phyloP scores from a whole-genome alignment of 2,797 vertebrate species.

The Schizopygopsis pylzovi region DNA sequence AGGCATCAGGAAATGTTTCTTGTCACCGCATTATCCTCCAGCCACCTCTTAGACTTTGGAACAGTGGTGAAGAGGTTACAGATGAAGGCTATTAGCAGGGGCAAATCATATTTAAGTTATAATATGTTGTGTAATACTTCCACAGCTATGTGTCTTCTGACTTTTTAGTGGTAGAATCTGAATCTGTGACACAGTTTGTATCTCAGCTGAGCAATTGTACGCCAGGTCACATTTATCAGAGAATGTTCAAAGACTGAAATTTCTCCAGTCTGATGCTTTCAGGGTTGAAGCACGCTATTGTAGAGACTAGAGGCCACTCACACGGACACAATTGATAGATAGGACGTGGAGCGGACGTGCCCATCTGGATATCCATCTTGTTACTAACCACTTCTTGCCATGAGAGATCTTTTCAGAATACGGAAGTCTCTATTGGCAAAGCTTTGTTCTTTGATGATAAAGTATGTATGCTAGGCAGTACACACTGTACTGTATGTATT shows the following conservation, averaged over 20 bases:
- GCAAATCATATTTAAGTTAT: slow-evolving; percentile 1
- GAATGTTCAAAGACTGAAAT: slow-evolving; percentile 13
- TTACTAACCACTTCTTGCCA: neutral
- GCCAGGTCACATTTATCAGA: slow-evolving; percentile 29
- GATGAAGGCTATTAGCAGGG: neutral
- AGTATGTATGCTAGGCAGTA: neutral
- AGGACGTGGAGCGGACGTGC: neutral
- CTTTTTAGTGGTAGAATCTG: slow-evolving; percentile 12
- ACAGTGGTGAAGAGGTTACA: slow-evolving; percentile 37
- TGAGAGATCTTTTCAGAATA: slow-evolving; percentile 20
- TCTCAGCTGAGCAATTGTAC: neutral
- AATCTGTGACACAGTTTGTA: slow-evolving; percentile 12
- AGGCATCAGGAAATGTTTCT: slow-evolving; percentile 59
- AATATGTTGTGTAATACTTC: neutral
- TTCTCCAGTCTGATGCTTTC: slow-evolving; percentile 35
- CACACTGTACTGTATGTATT: neutral
- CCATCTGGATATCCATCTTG: slow-evolving; percentile 36
- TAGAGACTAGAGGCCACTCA: slow-evolving; percentile 11
- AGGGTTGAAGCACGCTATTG: slow-evolving; percentile 27
- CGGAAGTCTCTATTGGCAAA: neutral
- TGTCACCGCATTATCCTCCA: slow-evolving; percentile 58
- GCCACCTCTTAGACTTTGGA: slow-evolving; percentile 39
- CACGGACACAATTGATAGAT: slow-evolving; percentile 16
- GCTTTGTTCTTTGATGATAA: neutral
- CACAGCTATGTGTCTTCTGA: neutral